A percentile compares a stretch with the other conserved stretches of the same genome.
Conservation (phyloP, 2,797 vertebrate species). For the Catharus ustulatus region DNA sequence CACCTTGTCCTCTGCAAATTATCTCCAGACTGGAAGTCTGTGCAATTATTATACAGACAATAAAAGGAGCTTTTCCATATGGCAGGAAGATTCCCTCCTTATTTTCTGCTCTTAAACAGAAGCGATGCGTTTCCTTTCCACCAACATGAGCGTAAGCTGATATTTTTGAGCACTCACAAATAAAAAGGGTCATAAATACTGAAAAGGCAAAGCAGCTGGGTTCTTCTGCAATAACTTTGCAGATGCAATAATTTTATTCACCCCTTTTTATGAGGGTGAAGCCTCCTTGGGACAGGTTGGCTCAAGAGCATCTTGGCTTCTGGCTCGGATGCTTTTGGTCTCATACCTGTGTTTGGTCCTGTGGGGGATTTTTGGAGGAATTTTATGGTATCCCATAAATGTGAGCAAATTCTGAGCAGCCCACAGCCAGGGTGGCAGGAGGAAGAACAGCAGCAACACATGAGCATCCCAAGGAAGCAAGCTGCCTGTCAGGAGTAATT, state of each 20-base stretch:
- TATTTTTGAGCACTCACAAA: not conserved
- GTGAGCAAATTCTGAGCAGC: not conserved
- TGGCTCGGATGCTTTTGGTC: not conserved
- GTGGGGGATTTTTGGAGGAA: not conserved
- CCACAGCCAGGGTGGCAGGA: not conserved
- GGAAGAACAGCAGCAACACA: not conserved
- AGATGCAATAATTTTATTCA: not conserved
- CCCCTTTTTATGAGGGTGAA: not conserved
- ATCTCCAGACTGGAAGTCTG: constrained; percentile 1
- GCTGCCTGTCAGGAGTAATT: not conserved
- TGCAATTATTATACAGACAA: not conserved
- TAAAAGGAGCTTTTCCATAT: constrained; percentile 11
- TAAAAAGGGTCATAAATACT: not conserved
- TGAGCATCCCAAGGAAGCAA: not conserved
- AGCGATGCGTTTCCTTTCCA: not conserved
- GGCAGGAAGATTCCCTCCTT: not conserved
- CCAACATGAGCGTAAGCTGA: not conserved
- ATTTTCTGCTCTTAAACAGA: not conserved
- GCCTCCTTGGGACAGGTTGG: fast-evolving
- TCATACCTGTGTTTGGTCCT: not conserved
- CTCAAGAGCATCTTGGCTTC: not conserved
- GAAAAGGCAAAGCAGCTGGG: not conserved
- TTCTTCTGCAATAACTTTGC: not conserved
- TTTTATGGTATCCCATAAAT: not conserved
- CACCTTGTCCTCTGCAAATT: constrained; percentile 3